Base-by-base conservation (phyloP, 1,140 invertebrate genomes). In the Drosophila biarmipes region DNA sequence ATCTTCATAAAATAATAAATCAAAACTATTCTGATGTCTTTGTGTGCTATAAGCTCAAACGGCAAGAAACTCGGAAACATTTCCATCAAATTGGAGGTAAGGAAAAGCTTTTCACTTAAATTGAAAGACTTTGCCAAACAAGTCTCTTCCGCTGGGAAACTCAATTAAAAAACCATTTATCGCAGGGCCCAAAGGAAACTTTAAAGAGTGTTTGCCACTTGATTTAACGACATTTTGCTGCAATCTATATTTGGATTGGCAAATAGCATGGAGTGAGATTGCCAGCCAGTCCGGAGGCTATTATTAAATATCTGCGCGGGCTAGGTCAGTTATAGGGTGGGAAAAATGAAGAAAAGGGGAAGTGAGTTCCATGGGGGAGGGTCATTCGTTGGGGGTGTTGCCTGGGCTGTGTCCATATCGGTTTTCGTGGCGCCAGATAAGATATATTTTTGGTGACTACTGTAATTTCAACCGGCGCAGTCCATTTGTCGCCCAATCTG, bases 401-500 rank as follows among this genome's bases (percentile, higher is more conserved):
- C 42, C 35, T 46, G 46, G 35, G 29, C 27, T 19, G 14, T 55
- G 10, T 38, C 37, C n/a, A 6, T 82, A 81, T 81, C 62, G 73
- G 82, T 81, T 81, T 81, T 55, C 27, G 14, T 64, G 45, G 54
- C 62, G 58, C 57, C 58, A 74, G 79, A 78, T 81, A 74, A 82
- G 79, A 82, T 66, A 46, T 69, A 2, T 53, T 19, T 45, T 15
- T 53, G 45, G 45, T 27, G 42, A 54, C 61, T 69, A 31, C 21
- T n/a, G 24, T 38, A 71, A 62, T 66, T 78, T 59, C 57, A 73
- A 61, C 38, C 43, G 45, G 34, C 24, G 37, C 42, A 69, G 66
- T 69, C 66, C 68, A 68, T 69, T 68, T 55, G 66, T 69, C 66
- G 66, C 66, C 66, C 51, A 69, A 48, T 68, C 31, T 69, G 27